A percentile compares a stretch with the other conserved stretches of the same genome.
Evolutionary conservation across 2,797 vertebrate species (phyloP).

Genomic region (Heteromormyrus szaboi): DNA sequence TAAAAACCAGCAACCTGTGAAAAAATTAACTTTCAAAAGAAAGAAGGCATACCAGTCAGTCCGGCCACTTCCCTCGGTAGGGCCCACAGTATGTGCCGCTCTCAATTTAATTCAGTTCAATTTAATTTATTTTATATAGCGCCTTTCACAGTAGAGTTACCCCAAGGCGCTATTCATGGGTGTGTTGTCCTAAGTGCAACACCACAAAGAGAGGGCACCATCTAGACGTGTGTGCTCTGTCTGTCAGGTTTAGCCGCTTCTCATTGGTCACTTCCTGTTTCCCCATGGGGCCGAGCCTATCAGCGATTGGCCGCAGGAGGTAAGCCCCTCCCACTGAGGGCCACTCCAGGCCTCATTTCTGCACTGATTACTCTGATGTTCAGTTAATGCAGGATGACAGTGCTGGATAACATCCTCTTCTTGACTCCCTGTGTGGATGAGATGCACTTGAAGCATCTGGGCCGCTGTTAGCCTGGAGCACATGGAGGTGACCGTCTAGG

Average conservation of each 20-base stretch:
- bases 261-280: neutral
- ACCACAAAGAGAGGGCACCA: neutral
- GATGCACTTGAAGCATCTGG: neutral
- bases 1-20: neutral
- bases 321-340: neutral
- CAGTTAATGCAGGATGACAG: neutral
- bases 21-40: neutral
- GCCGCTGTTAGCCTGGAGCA: neutral
- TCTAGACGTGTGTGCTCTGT: neutral
- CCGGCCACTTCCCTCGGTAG: neutral
- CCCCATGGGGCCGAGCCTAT: neutral
- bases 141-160: neutral
- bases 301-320: neutral
- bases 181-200: neutral
- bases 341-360: neutral
- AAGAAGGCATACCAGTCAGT: neutral
- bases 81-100: neutral
- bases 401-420: neutral
- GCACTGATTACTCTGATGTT: neutral
- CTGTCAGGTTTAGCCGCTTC: neutral
- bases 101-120: neutral
- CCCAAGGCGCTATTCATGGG: neutral
- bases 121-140: neutral
- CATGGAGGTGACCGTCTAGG: neutral
- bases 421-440: neutral